These are phyloP conservation scores for Gavialis gangeticus DNA, from an alignment of 2,113 vertebrate genomes.

Conservation along the genomic window DNA sequence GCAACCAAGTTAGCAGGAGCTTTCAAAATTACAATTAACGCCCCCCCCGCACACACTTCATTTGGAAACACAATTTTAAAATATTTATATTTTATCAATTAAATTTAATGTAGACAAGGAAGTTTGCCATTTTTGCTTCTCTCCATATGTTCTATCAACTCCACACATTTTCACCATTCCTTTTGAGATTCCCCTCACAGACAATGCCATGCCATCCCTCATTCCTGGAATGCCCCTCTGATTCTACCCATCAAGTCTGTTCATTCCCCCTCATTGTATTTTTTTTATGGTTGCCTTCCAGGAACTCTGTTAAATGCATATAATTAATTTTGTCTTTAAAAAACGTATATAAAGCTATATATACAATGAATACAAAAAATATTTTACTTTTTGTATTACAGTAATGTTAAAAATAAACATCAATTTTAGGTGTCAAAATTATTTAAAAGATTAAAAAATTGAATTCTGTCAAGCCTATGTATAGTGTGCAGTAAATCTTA, in stretches of 20 bases:
- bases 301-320: neutral
- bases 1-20: neutral
- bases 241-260: neutral
- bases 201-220: neutral
- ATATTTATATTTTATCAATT: too few relatives aligned
- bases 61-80: neutral
- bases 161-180: neutral
- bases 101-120: too few relatives aligned
- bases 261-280: neutral
- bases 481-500: too few relatives aligned
- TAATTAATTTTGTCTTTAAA: neutral
- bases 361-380: neutral
- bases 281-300: too few relatives aligned
- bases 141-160: neutral
- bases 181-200: neutral
- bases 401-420: neutral
- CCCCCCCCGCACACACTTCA: too few relatives aligned
- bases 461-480: too few relatives aligned
- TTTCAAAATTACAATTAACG: neutral
- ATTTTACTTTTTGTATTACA: neutral
- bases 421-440: too few relatives aligned
- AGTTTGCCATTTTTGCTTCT: neutral
- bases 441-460: too few relatives aligned
- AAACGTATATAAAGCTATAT: neutral
- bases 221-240: neutral